phyloP scores from a whole-genome alignment of 2,797 vertebrate species.

The Miichthys miiuy region DNA sequence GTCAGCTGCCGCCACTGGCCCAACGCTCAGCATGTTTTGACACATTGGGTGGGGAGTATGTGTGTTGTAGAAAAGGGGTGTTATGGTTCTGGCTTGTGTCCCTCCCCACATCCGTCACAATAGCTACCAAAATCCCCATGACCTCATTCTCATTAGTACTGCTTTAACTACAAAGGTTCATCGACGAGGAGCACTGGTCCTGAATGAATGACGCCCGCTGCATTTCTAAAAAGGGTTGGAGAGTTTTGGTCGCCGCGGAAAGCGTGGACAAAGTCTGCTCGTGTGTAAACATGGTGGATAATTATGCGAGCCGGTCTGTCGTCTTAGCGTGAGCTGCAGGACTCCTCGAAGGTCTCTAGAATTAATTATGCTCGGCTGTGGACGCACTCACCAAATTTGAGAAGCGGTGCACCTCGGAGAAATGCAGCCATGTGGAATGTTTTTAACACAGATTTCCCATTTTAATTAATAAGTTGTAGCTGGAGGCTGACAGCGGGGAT shows the following conservation, averaged over 20 bases:
- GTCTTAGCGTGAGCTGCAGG: conserved; percentile 28
- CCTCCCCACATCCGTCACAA: conserved; percentile 67
- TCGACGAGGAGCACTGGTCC: conserved; percentile 5
- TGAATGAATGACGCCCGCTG: conserved; percentile 44
- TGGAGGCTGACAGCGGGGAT: conserved; percentile 35
- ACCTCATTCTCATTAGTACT: conserved; percentile 77
- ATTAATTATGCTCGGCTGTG: conserved; percentile 57
- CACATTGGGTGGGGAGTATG: conserved; percentile 59
- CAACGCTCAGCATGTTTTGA: conserved; percentile 57
- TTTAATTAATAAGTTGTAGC: conserved; percentile 58
- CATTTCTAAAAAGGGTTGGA: conserved; percentile 50
- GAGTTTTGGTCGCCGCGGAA: conserved; percentile 12
- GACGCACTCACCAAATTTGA: conserved; percentile 28
- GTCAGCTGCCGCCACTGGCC: conserved; percentile 50
- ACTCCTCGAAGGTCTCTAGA: conserved; percentile 49
- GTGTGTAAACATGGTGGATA: conserved; percentile 53
- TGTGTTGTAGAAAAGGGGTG: conserved; percentile 48
- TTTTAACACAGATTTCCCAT: conserved; percentile 46
- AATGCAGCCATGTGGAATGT: conserved; percentile 48
- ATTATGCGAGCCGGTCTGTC: conserved; percentile 45
- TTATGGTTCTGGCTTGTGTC: conserved; percentile 64
- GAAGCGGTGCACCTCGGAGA: conserved; percentile 46
- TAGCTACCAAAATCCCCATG: conserved; percentile 70
- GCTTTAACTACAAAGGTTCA: conserved; percentile 55
- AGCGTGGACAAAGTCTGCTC: conserved; percentile 29